Conservation (phyloP, 1,140 invertebrate genomes). For the Acromyrmex charruanus region DNA sequence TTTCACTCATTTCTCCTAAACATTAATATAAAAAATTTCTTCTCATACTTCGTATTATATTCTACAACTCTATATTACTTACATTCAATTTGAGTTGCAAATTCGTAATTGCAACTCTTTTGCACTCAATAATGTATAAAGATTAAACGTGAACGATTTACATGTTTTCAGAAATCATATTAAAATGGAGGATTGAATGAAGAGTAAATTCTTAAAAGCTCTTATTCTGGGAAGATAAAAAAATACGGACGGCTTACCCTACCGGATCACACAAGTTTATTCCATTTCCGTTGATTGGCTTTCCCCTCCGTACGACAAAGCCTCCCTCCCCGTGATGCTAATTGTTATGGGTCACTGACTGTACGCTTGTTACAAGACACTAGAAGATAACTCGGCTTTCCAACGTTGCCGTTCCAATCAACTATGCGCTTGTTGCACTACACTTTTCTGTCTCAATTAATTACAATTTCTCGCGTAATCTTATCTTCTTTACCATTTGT, state of each 20-base stretch:
- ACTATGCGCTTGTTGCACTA: constrained; percentile 60
- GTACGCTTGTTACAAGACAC: constrained; percentile 78
- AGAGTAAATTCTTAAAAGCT: constrained; percentile 3
- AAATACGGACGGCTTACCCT: constrained; percentile 62
- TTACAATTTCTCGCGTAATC: background rate
- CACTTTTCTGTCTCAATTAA: constrained; percentile 36
- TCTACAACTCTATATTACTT: background rate
- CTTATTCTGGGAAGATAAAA: constrained; percentile 58
- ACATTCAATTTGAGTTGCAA: background rate
- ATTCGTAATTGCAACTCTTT: background rate
- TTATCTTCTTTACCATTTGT: background rate
- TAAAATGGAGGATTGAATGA: background rate
- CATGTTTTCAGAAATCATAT: background rate
- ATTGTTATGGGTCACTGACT: constrained; percentile 85
- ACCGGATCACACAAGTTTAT: constrained; percentile 83
- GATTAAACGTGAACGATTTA: background rate
- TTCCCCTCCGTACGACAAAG: constrained; percentile 75
- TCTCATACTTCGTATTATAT: background rate
- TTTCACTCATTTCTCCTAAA: background rate
- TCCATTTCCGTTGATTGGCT: constrained; percentile 84
- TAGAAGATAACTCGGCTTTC: constrained; percentile 77
- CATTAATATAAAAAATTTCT: background rate
- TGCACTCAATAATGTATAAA: background rate
- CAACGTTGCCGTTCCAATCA: constrained; percentile 75
- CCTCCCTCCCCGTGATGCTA: constrained; percentile 76